Percentiles rank a stretch among this genome's conserved stretches.
phyloP scores from a whole-genome alignment of 1,140 invertebrate genomes.

The Eurosta solidaginis region DNA sequence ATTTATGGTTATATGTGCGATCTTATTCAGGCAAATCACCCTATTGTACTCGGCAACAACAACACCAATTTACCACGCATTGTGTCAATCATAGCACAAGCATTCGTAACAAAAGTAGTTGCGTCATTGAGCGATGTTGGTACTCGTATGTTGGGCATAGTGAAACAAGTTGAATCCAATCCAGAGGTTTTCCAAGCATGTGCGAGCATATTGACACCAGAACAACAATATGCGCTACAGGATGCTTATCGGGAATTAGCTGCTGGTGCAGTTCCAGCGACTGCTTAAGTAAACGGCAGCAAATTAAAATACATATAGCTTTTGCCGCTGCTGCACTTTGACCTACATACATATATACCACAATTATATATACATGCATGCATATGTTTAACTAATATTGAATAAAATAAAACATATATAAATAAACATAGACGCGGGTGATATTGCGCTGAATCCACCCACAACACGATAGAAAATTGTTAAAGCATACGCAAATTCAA shows the following conservation, averaged over 20 bases:
- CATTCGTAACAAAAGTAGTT: slow-evolving; percentile 81
- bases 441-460: neutral
- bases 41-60: slow-evolving; percentile 79
- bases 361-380: too few relatives aligned
- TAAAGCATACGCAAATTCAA: neutral
- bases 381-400: neutral
- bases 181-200: slow-evolving; percentile 83
- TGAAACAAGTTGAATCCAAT: slow-evolving; percentile 74
- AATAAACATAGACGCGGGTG: neutral
- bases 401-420: neutral
- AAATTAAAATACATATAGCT: neutral
- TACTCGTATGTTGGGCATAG: slow-evolving; percentile 70
- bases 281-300: neutral
- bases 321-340: neutral
- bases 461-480: too few relatives aligned
- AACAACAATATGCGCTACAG: slow-evolving; percentile 82
- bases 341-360: neutral
- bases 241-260: slow-evolving; percentile 63
- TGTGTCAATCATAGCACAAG: slow-evolving; percentile 87
- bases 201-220: slow-evolving; percentile 72
- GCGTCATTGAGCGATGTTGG: slow-evolving; percentile 65
- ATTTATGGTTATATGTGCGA: slow-evolving; percentile 96
- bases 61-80: slow-evolving; percentile 88
- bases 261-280: neutral
- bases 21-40: slow-evolving; percentile 90